Percentiles rank a stretch among this genome's conserved stretches.
These are phyloP conservation scores for Pediacus dermestoides DNA, from an alignment of 2,888 invertebrate genomes.

Conservation along the genomic window DNA sequence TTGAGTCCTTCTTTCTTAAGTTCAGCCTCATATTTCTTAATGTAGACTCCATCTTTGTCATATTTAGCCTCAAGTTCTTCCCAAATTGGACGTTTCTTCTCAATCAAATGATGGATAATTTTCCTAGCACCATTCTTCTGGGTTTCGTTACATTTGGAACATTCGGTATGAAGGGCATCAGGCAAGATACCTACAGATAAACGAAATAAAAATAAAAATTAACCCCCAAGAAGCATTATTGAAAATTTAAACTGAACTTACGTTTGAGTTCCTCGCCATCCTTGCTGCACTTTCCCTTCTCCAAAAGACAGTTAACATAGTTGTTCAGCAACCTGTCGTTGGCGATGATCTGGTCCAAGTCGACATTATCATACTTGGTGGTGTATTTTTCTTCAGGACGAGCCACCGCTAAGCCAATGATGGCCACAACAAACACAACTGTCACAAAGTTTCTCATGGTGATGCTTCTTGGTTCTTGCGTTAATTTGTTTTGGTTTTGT, in stretches of 20 bases:
- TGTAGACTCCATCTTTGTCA: conserved; percentile 63
- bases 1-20: conserved; percentile 48
- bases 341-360: conserved; percentile 62
- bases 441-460: conserved; percentile 17
- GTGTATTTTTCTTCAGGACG: conserved; percentile 27
- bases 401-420: conserved; percentile 19
- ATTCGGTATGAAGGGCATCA: conserved; percentile 65
- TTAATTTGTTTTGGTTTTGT: no score
- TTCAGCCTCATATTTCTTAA: conserved; percentile 58
- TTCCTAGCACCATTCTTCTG: conserved; percentile 61
- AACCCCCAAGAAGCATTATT: not conserved
- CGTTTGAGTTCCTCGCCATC: conserved; percentile 69
- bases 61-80: conserved; percentile 62
- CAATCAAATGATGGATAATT: no score
- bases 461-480: no score
- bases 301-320: conserved; percentile 53
- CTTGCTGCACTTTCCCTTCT: conserved; percentile 62
- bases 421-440: conserved; percentile 15
- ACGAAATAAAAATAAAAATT: no score
- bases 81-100: no score
- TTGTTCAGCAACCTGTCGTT: conserved; percentile 60
- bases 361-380: conserved; percentile 65
- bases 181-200: conserved; percentile 49
- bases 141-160: conserved; percentile 63
- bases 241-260: conserved; percentile 51